Conservation (phyloP, 2,113 vertebrate species). For the Paracanthobrama guichenoti region DNA sequence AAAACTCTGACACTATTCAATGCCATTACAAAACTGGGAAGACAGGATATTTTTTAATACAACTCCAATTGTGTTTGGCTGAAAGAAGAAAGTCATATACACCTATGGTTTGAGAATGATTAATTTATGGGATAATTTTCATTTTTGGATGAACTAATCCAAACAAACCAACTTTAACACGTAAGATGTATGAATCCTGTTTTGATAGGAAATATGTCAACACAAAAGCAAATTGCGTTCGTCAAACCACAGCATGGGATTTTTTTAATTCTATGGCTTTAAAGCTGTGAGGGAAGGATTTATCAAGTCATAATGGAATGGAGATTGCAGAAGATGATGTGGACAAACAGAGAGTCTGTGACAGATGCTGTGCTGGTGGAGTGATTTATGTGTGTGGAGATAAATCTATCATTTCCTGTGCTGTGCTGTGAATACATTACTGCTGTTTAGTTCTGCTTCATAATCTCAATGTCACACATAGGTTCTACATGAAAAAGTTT, state of each 20-base stretch:
- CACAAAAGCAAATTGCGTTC: neutral
- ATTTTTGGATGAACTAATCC: too few species aligned
- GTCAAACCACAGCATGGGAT: neutral
- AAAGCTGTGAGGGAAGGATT: constrained; percentile 33
- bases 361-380: constrained; percentile 29
- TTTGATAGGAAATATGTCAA: constrained; percentile 6
- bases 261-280: constrained; percentile 38
- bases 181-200: neutral
- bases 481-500: neutral
- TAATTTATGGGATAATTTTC: too few species aligned
- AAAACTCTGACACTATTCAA: too few species aligned
- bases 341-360: constrained; percentile 21
- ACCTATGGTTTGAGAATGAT: too few species aligned
- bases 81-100: too few species aligned
- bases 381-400: constrained; percentile 50
- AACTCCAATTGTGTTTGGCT: too few species aligned
- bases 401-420: constrained; percentile 61
- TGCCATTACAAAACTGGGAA: too few species aligned
- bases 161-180: too few species aligned
- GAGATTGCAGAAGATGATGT: constrained; percentile 37
- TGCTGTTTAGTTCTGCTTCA: constrained; percentile 30
- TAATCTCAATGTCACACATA: constrained; percentile 14
- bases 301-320: constrained; percentile 40
- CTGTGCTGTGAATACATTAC: constrained; percentile 45
- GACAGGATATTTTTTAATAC: too few species aligned